Percentiles rank a stretch among this genome's conserved stretches.
Conservation (phyloP, 2,797 vertebrate species). For the Micropoecilia bifurca region DNA sequence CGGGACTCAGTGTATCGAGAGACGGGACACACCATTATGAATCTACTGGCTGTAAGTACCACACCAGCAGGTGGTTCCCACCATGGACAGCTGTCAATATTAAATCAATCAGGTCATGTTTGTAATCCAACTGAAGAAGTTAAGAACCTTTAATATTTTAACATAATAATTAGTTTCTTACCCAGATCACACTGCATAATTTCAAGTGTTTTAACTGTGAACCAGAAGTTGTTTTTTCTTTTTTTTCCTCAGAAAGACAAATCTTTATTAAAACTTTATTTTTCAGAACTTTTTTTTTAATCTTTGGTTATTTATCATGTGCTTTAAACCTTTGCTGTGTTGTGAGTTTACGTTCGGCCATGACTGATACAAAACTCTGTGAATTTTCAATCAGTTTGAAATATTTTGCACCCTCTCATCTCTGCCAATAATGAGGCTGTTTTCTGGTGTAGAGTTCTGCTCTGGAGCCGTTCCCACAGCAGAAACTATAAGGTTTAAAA, state of each 20-base stretch:
- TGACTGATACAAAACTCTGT: neutral
- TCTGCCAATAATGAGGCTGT: neutral
- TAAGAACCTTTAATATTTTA: neutral
- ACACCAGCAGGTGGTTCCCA: neutral
- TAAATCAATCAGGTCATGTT: neutral
- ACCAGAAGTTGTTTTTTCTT: neutral
- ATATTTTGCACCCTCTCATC: neutral
- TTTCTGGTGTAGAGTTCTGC: neutral
- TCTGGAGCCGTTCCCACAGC: neutral
- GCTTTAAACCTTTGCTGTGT: neutral
- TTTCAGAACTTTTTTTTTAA: neutral
- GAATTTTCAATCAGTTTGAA: neutral
- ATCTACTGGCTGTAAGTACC: conserved; percentile 92
- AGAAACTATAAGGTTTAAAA: neutral
- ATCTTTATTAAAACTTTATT: neutral
- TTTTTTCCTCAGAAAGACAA: neutral
- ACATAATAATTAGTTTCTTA: neutral
- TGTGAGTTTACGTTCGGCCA: neutral
- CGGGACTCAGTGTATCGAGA: conserved; percentile 91
- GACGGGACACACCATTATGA: conserved; percentile 95
- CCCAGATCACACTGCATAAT: neutral
- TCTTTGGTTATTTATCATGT: neutral
- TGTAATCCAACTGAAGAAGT: conserved; percentile 3
- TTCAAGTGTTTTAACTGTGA: neutral
- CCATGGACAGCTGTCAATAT: neutral